Evolutionary conservation across 2,797 vertebrate genomes (phyloP).

Genomic region (Danio kyathit): DNA sequence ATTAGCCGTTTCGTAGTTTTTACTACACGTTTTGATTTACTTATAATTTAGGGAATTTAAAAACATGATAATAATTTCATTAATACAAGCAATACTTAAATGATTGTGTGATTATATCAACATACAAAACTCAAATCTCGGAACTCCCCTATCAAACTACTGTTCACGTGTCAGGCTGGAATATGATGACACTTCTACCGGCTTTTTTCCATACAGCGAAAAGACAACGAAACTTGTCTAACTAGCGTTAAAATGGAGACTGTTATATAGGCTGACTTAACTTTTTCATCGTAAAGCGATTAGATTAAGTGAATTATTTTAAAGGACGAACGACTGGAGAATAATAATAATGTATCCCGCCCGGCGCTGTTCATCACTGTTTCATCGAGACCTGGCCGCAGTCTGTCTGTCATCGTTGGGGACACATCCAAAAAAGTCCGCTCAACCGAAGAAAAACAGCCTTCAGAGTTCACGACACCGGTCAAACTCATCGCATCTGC

Average conservation of each 20-base stretch:
- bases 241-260: neutral
- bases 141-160: neutral
- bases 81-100: neutral
- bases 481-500: neutral
- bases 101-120: neutral
- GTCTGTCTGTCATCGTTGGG: conserved; percentile 49
- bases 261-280: neutral
- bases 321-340: neutral
- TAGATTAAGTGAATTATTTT: neutral
- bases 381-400: conserved; percentile 54
- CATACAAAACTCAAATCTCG: neutral
- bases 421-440: conserved; percentile 12
- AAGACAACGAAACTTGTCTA: neutral
- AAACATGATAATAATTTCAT: rapidly evolving
- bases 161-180: conserved; percentile 1
- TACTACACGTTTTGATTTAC: neutral
- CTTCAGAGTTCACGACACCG: neutral
- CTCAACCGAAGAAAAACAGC: neutral
- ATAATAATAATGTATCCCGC: conserved; percentile 54
- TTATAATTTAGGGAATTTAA: neutral
- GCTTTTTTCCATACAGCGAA: conserved; percentile 21
- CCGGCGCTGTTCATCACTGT: conserved; percentile 49
- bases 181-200: conserved; percentile 23
- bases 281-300: neutral
- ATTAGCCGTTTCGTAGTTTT: neutral